Conservation (phyloP, 2,113 vertebrate genomes). For the Petrocephalus zakoni region DNA sequence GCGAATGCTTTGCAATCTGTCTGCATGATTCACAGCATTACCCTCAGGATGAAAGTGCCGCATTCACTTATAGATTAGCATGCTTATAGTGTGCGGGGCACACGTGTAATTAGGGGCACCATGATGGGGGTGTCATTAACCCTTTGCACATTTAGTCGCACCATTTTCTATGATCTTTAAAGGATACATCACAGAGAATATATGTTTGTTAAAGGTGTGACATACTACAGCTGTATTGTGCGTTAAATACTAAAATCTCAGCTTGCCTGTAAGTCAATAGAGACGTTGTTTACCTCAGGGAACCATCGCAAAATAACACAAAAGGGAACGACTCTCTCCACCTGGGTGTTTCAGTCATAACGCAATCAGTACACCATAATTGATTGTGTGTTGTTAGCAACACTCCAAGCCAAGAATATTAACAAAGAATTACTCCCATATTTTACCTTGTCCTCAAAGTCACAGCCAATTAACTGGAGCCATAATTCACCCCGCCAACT, state of each 20-base stretch:
- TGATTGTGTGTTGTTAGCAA: conserved; percentile 17
- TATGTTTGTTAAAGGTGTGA: neutral
- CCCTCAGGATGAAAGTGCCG: neutral
- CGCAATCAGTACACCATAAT: conserved; percentile 7
- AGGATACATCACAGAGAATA: neutral
- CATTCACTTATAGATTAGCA: neutral
- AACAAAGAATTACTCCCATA: conserved; percentile 19
- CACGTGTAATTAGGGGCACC: neutral
- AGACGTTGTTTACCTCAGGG: neutral
- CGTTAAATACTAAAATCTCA: neutral
- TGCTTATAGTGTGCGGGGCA: neutral
- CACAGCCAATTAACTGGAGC: conserved; percentile 20
- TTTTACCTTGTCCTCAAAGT: conserved; percentile 17
- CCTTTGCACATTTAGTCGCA: neutral
- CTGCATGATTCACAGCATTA: conserved; percentile 1
- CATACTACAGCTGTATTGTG: neutral
- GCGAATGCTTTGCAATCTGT: neutral
- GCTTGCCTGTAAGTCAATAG: neutral
- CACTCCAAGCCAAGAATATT: conserved; percentile 19
- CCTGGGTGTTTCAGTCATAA: conserved; percentile 24
- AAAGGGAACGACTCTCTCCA: conserved; percentile 10
- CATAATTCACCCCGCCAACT: conserved; percentile 18
- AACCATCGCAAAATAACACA: neutral
- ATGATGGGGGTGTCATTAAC: neutral
- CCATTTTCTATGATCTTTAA: neutral